Evolutionary conservation across 2,113 vertebrate genomes (phyloP).

Genomic region (Piaya cayana): DNA sequence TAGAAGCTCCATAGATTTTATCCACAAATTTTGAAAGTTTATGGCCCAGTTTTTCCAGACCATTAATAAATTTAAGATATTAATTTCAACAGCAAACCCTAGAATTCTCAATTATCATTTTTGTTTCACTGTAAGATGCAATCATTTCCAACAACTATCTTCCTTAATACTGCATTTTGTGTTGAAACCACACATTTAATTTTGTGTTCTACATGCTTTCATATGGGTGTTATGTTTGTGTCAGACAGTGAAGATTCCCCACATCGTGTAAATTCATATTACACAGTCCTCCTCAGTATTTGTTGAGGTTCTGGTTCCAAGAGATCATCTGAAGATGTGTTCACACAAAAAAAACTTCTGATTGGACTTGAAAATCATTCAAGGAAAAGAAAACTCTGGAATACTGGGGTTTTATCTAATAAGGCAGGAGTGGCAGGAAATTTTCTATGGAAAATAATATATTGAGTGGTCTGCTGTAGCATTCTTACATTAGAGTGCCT

Average conservation of each 20-base stretch:
- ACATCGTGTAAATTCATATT: not conserved
- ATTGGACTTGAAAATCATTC: not conserved
- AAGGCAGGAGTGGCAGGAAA: not conserved
- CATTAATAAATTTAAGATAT: not conserved
- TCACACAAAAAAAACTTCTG: not conserved
- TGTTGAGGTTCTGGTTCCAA: not conserved
- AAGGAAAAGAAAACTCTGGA: not conserved
- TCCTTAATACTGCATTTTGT: not conserved
- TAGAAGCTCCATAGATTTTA: constrained; percentile 28
- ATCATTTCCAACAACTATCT: not conserved
- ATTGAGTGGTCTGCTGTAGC: not conserved
- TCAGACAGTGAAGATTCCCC: not conserved
- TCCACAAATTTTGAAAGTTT: constrained; percentile 28
- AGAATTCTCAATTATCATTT: not conserved
- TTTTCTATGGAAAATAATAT: not conserved
- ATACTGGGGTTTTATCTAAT: not conserved
- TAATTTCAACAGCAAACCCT: not conserved
- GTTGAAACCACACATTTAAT: not conserved
- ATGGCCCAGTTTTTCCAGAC: constrained; percentile 1
- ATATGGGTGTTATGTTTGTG: not conserved
- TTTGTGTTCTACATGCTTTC: not conserved
- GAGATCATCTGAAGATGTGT: not conserved
- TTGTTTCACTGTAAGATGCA: not conserved
- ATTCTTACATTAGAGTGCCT: not conserved
- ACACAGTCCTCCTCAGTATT: not conserved